phyloP scores from a whole-genome alignment of 2,888 invertebrate genomes.

The Nemurella pictetii region DNA sequence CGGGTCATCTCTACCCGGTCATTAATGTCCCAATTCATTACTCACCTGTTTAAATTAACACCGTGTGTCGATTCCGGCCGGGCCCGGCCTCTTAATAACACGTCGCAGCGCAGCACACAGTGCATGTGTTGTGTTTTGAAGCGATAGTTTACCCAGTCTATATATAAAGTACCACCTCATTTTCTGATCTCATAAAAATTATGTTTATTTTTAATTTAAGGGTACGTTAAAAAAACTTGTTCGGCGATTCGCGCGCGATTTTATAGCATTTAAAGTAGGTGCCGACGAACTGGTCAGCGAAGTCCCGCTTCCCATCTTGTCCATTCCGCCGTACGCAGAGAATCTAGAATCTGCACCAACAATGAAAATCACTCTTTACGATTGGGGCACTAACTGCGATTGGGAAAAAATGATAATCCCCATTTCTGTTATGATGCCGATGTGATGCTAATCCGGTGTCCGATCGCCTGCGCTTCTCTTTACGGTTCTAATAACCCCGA shows the following conservation, averaged over 20 bases:
- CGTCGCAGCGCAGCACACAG: too few species aligned
- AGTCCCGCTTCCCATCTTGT: too few species aligned
- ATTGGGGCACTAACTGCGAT: background rate
- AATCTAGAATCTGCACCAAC: background rate
- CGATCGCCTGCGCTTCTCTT: background rate
- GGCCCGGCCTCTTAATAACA: background rate
- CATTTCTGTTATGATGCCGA: background rate
- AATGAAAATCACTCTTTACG: background rate
- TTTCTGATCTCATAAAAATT: background rate
- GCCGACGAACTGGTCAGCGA: background rate
- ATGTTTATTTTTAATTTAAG: background rate
- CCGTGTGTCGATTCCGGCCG: background rate
- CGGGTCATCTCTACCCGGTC: constrained; percentile 7
- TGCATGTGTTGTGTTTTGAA: too few species aligned
- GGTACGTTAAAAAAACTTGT: background rate
- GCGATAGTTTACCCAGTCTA: too few species aligned
- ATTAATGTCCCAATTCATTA: constrained; percentile 27
- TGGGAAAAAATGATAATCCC: background rate
- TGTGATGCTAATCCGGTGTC: too few species aligned
- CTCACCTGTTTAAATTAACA: constrained; percentile 22
- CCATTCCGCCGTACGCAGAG: background rate
- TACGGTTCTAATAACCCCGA: background rate
- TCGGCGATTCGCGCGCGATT: background rate
- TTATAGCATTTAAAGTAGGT: background rate
- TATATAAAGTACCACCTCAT: background rate